Base-by-base conservation (phyloP, 2,113 vertebrate species). In the Hippocampus zosterae region DNA sequence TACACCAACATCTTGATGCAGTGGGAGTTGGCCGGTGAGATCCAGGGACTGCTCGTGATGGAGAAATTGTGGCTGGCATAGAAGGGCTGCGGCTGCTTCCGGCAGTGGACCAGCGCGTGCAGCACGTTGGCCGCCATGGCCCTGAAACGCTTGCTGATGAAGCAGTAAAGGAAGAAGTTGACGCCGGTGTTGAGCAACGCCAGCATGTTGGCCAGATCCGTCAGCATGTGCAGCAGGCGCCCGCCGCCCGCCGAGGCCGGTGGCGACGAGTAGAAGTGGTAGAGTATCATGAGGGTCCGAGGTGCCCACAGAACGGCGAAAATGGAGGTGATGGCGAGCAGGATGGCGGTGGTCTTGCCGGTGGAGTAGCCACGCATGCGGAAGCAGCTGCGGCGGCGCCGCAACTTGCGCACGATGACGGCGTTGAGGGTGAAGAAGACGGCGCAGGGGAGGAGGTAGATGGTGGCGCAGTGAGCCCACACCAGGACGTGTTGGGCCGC, bases 121-220 rank as follows among this genome's bases (percentile, higher is more conserved):
- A 99, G 90, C 0, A 94, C 95, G 2, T 92, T 93, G 25, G 94
- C 93, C 0, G 96, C 96, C 95, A 98, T 96, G 59, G 93, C 91
- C 52, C 96, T 93, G 87, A 99, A 98, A 5, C 96, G 93, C 90
- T 96, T 96, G 92, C 96, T 98, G 82, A 98, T 97, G 89, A 98
- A 99, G 82, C 97, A 98, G 84, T 99, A 99, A 60, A 99, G 93
- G 90, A 98, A 99, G 93, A 98, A 99, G 85, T 99, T 98, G 92
- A 98, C 95, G 0, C 95, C 95, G 0, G 97, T 97, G 92, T 98
- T 99, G 71, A 99, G 93, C 67, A 99, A 86, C 0, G 97, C 97
- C 0, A 99, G 86, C 97, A 99, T 98, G 74, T 99, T 98, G 29
- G 97, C 96, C 1, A 99, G 56, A 52, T 98, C 96, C 0, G 95